A percentile compares a stretch with the other conserved stretches of the same genome.
phyloP scores from a whole-genome alignment of 1,140 invertebrate species.

The Meloidogyne chitwoodi region DNA sequence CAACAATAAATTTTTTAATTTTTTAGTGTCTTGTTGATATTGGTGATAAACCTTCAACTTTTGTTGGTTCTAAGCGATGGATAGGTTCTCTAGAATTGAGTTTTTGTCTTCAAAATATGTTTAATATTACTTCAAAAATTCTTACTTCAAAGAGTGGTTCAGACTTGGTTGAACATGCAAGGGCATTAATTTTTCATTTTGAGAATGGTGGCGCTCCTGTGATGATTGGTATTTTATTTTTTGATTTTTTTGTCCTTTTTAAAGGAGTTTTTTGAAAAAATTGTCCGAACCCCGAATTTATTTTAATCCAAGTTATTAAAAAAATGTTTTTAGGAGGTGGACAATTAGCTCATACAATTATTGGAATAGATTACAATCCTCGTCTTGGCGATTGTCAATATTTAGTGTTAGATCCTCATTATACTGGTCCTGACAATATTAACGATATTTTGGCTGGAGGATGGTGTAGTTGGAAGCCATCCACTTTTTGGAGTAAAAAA shows the following conservation, averaged over 20 bases:
- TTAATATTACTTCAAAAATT: slow-evolving; percentile 71
- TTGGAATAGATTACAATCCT: slow-evolving; percentile 83
- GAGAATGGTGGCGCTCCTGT: slow-evolving; percentile 85
- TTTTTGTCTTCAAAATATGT: slow-evolving; percentile 79
- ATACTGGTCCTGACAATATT: slow-evolving; percentile 72
- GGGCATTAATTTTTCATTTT: slow-evolving; percentile 83
- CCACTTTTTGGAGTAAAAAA: slow-evolving; percentile 52
- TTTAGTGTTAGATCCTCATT: slow-evolving; percentile 94
- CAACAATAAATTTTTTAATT: background rate
- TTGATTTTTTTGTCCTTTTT: background rate
- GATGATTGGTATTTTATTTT: slow-evolving; percentile 78
- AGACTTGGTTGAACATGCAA: slow-evolving; percentile 75
- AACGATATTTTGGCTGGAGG: slow-evolving; percentile 62
- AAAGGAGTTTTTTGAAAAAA: background rate
- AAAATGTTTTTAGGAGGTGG: slow-evolving; percentile 68
- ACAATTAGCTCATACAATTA: slow-evolving; percentile 91
- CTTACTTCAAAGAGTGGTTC: slow-evolving; percentile 76
- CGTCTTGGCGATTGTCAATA: slow-evolving; percentile 75
- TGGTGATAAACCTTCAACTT: slow-evolving; percentile 81
- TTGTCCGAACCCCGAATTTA: no score
- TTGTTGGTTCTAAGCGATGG: slow-evolving; percentile 87
- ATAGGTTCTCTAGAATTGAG: slow-evolving; percentile 96
- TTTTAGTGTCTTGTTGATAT: slow-evolving; percentile 77
- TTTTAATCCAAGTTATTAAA: no score
- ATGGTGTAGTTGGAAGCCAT: slow-evolving; percentile 57